Percentiles rank a stretch among this genome's conserved stretches.
These are phyloP conservation scores for Isichthys henryi DNA, from an alignment of 2,113 vertebrate species.

Conservation along the genomic window DNA sequence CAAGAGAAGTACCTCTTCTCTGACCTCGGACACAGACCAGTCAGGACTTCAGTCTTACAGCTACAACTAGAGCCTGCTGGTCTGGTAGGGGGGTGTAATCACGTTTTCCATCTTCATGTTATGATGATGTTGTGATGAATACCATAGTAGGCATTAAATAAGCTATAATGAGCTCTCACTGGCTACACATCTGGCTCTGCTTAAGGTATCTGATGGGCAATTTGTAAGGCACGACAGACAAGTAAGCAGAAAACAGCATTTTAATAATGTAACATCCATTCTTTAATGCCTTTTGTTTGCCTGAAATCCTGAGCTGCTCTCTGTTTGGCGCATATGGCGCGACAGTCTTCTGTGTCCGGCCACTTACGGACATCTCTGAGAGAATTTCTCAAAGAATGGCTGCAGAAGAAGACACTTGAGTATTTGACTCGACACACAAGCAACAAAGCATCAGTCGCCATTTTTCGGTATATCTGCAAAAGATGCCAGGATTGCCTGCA, in stretches of 20 bases:
- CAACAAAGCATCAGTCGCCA: not conserved
- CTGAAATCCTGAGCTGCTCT: not conserved
- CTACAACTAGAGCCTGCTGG: not conserved
- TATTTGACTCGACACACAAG: not conserved
- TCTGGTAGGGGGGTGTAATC: not conserved
- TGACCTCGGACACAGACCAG: not conserved
- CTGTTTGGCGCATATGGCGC: not conserved
- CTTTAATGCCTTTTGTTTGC: not conserved
- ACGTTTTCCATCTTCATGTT: not conserved
- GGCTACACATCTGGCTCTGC: not conserved
- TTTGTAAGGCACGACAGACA: not conserved
- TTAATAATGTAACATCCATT: conserved; percentile 11
- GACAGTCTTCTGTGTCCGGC: not conserved
- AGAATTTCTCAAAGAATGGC: not conserved
- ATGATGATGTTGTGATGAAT: conserved; percentile 10
- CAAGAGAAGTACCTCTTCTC: not conserved
- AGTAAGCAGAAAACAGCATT: conserved; percentile 3
- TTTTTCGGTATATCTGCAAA: not conserved
- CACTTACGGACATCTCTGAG: not conserved
- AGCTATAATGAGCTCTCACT: not conserved
- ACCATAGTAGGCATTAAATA: not conserved
- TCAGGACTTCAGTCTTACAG: not conserved
- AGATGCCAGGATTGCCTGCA: not conserved
- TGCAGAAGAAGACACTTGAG: not conserved
- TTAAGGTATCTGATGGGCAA: not conserved